Evolutionary conservation across 2,888 invertebrate genomes (phyloP), one percentile per base, ranked within the genome.

Genomic region (Aplocera efformata): DNA sequence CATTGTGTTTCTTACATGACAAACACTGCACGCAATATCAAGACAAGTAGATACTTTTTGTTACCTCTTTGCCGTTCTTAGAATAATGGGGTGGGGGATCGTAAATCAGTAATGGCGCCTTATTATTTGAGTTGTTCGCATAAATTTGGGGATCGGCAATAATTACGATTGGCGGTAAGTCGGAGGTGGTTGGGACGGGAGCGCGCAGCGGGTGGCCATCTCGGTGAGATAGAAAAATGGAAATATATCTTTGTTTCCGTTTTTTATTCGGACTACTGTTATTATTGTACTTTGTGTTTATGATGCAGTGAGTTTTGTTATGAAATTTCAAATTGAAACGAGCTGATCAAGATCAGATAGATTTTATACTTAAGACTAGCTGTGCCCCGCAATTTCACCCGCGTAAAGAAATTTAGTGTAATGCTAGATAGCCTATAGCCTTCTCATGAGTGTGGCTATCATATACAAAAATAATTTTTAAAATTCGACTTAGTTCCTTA

Each of bases 101-200:
- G 78, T 84, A 82, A 84, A 85, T 84, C 83, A 79, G 75, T 58
- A 63, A 58, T 72, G 81, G 82, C 81, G 86, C 85, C 86, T 84
- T 85, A 77, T 85, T 81, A 86, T 85, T 85, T 85, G 70, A 52
- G 60, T 60, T 63, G 69, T 73, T 75, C 72, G 78, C 77, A 77
- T 79, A 79, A 72, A 79, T 75, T 76, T 69, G 52, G 58, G 62
- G 61, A 62, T 60, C 47, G 59, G 48, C 60, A 57, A 71, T 75
- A 74, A 75, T 78, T 76, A 70, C 56, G 44, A 43, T 53, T 46
- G 60, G 44, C 55, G 60, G 59, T 60, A 58, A 56, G 59, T 53
- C 5, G 5, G 13, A 5, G 48, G 56, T 35, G 36, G 34, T 43
- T 43, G 54, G 46, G 50, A 59, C 66, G 58, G 59, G 43, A 52